phyloP scores from a whole-genome alignment of 2,888 invertebrate genomes.

The Venusia cambrica region DNA sequence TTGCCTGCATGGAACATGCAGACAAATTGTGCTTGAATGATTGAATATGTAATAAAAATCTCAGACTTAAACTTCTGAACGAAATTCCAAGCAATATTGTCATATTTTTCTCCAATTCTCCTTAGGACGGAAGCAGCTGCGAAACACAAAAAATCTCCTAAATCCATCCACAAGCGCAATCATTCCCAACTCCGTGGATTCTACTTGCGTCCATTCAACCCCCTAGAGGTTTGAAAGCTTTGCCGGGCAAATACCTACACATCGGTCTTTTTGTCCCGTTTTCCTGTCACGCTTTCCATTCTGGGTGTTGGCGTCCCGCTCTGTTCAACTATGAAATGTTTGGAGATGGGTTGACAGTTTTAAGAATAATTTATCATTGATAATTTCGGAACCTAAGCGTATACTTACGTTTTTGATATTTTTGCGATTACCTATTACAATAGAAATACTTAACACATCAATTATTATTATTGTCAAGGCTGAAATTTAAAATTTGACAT shows the following conservation, averaged over 20 bases:
- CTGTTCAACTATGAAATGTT: constrained; percentile 19
- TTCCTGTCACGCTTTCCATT: constrained; percentile 66
- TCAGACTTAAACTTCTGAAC: too few relatives aligned
- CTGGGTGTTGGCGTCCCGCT: constrained; percentile 51
- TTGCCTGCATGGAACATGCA: too few relatives aligned
- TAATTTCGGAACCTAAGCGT: too few relatives aligned
- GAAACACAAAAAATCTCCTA: constrained; percentile 22
- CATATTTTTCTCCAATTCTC: constrained; percentile 6
- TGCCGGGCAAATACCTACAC: constrained; percentile 47
- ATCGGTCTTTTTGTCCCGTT: constrained; percentile 63
- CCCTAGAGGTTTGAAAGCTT: constrained; percentile 46
- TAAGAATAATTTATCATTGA: neutral
- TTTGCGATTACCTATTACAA: too few relatives aligned
- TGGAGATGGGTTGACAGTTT: constrained; percentile 17
- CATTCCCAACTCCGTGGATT: constrained; percentile 27
- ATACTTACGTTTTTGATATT: too few relatives aligned
- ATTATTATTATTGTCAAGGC: too few relatives aligned
- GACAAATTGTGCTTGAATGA: too few relatives aligned
- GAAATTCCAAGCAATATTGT: too few relatives aligned
- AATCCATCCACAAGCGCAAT: constrained; percentile 23
- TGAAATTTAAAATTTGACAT: too few relatives aligned
- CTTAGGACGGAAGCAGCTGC: constrained; percentile 24
- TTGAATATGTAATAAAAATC: too few relatives aligned
- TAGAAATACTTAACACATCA: too few relatives aligned
- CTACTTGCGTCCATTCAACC: constrained; percentile 38